Conservation (phyloP, 2,797 vertebrate genomes). For the Darevskia mixta region DNA sequence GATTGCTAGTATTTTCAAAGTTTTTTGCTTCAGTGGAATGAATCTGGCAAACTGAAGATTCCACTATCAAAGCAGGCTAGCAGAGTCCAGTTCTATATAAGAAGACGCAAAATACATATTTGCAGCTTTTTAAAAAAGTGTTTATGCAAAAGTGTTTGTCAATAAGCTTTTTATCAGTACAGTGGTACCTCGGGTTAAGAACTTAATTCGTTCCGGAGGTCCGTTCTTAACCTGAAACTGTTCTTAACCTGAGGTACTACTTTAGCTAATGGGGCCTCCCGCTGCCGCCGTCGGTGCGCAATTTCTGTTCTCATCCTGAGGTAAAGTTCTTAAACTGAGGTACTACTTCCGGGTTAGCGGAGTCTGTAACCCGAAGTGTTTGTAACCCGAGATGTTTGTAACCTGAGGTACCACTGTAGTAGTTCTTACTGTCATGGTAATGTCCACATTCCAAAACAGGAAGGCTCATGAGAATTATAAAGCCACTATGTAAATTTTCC, state of each 20-base stretch:
- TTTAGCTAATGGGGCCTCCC: too few species aligned
- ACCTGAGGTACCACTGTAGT: not conserved
- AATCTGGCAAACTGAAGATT: not conserved
- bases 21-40: not conserved
- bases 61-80: not conserved
- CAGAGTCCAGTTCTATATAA: slow-evolving; percentile 4
- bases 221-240: too few species aligned
- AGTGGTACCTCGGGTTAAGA: too few species aligned
- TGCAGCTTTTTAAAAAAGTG: slow-evolving; percentile 16
- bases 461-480: not conserved
- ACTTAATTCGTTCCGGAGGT: too few species aligned
- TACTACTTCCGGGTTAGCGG: too few species aligned
- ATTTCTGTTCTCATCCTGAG: too few species aligned
- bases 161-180: slow-evolving; percentile 30
- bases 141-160: slow-evolving; percentile 39
- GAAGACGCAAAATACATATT: not conserved
- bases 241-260: too few species aligned
- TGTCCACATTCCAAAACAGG: not conserved
- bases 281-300: too few species aligned
- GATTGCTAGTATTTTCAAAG: not conserved
- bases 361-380: too few species aligned
- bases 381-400: too few species aligned
- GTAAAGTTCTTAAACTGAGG: too few species aligned
- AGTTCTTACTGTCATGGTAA: not conserved
- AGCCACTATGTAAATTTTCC: not conserved